Evolutionary conservation across 2,888 invertebrate species (phyloP).

Genomic region (Brenthis daphne): DNA sequence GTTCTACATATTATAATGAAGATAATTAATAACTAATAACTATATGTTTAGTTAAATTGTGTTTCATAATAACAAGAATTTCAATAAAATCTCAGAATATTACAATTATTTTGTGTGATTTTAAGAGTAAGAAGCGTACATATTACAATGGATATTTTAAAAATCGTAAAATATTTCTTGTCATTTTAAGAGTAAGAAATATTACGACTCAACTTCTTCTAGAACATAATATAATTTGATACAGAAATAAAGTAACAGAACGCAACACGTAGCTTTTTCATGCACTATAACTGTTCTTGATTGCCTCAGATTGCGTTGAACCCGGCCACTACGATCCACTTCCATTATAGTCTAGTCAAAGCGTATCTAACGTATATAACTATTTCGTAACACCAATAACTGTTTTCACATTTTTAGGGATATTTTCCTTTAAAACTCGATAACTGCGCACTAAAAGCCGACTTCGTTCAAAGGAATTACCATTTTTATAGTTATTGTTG

Average conservation of each 20-base stretch:
- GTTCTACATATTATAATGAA: neutral
- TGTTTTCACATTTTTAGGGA: neutral
- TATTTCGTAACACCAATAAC: constrained; percentile 8
- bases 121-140: neutral
- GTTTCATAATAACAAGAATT: neutral
- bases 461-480: too few relatives aligned
- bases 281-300: constrained; percentile 35
- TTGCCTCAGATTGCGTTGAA: constrained; percentile 32
- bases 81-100: too few relatives aligned
- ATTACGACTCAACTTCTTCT: neutral
- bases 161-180: neutral
- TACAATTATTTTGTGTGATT: too few relatives aligned
- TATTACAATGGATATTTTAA: too few relatives aligned
- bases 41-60: neutral
- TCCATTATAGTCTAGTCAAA: constrained; percentile 14
- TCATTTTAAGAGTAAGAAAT: neutral
- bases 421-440: neutral
- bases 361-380: constrained; percentile 20
- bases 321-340: constrained; percentile 20
- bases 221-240: neutral
- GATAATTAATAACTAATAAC: neutral
- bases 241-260: constrained; percentile 2
- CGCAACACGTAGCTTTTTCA: constrained; percentile 11
- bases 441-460: too few relatives aligned
- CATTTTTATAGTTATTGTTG: too few relatives aligned